Base-by-base conservation (phyloP, 2,888 invertebrate species). In the Scotopteryx bipunctaria region DNA sequence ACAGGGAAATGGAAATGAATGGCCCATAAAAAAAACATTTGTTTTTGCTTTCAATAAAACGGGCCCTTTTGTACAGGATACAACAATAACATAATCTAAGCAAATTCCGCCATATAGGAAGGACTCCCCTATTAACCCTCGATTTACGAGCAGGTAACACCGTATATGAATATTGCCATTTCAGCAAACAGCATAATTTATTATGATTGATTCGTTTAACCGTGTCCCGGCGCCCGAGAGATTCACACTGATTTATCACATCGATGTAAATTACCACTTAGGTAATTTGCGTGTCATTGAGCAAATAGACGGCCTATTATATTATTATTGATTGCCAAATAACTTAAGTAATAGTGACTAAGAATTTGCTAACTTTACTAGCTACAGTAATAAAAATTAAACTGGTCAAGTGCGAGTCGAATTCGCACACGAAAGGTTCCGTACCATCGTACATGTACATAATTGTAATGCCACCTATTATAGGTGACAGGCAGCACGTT, bases 151-250 rank as follows among this genome's bases (percentile, higher is more conserved):
- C 60, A 51, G 57, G 63, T 49, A 46, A 43, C 54, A 36, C 43
- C 43, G 33, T 16, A 51, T 51, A 50, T 55, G 59, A 62, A 59
- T 61, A 59, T 60, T 65, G 59, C 57, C 59, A 43, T 57, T 64
- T 61, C 66, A 64, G 56, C 57, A 67, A 64, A 61, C 64, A 60
- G 63, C 54, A 64, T 71, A 66, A 72, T 70, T 64, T 66, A 74
- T 66, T 61, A 73, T 71, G 73, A 74, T 73, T 71, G 73, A 74
- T 74, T 70, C 67, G 65, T 66, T 66, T 67, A 68, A 66, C 68
- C 67, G 54, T 59, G 63, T 53, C 52, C 54, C 54, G 38, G 55
- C 43, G 54, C 62, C 61, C 61, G 45, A 55, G 70, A 62, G 67
- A 59, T 54, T 59, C 62, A 59, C 58, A 61, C 59, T 71, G 69